phyloP scores from a whole-genome alignment of 2,113 vertebrate genomes.

The Cyphomyrus discorhynchus region DNA sequence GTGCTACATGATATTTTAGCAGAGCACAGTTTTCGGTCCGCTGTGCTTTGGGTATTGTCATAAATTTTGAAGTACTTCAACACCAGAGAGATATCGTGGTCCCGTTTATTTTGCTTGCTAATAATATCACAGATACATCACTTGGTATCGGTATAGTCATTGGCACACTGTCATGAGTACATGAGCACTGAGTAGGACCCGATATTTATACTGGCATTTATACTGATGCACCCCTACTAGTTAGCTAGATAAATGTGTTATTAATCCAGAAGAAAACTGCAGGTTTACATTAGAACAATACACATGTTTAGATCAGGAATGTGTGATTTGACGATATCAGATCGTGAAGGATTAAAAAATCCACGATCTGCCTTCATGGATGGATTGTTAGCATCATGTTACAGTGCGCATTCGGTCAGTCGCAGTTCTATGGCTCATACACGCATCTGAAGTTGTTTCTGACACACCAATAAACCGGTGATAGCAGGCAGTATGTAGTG shows the following conservation, averaged over 20 bases:
- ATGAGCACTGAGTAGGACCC: background rate
- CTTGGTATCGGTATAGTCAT: background rate
- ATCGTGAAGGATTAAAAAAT: background rate
- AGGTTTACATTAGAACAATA: background rate
- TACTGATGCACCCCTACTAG: background rate
- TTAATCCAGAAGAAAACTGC: background rate
- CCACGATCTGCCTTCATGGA: background rate
- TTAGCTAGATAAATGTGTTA: background rate
- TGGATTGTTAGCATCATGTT: background rate
- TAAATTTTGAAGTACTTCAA: background rate
- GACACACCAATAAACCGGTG: background rate
- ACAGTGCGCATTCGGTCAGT: too few species aligned
- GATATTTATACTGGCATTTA: background rate
- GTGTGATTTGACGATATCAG: background rate
- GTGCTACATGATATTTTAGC: background rate
- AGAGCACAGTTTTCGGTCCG: background rate
- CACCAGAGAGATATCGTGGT: background rate
- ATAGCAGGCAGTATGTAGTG: too few species aligned
- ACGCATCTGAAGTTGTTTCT: background rate
- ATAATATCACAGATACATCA: background rate
- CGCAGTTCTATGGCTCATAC: background rate
- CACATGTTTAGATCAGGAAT: background rate
- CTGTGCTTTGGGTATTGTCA: background rate
- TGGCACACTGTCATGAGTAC: background rate
- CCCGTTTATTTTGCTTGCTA: background rate